Percentiles rank a stretch among this genome's conserved stretches.
Evolutionary conservation across 2,113 vertebrate species (phyloP).

Genomic region (Spea multiplicata): DNA sequence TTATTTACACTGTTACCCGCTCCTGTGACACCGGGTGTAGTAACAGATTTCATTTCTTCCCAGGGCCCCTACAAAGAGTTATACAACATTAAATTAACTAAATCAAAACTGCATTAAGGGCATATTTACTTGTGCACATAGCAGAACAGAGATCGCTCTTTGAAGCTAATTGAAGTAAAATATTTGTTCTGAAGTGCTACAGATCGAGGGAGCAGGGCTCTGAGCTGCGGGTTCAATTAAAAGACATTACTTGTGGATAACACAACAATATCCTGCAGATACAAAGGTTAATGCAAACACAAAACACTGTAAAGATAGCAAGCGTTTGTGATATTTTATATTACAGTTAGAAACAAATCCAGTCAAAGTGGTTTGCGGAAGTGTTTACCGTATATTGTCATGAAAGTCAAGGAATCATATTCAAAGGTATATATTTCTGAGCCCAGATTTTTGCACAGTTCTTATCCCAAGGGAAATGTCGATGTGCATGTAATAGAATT

Average conservation of each 20-base stretch:
- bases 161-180: conserved; percentile 50
- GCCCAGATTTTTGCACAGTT: too few relatives aligned
- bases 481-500: too few relatives aligned
- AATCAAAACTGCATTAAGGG: conserved; percentile 49
- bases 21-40: conserved; percentile 14
- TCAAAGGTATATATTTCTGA: too few relatives aligned
- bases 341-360: not conserved
- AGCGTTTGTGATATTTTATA: not conserved
- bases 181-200: conserved; percentile 45
- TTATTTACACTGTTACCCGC: conserved; percentile 29
- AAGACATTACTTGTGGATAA: conserved; percentile 33
- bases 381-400: too few relatives aligned
- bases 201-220: conserved; percentile 49
- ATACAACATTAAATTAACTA: conserved; percentile 44
- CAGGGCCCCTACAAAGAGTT: conserved; percentile 36
- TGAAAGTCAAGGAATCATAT: too few relatives aligned
- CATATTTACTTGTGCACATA: conserved; percentile 47
- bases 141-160: conserved; percentile 49
- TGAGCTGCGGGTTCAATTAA: conserved; percentile 34
- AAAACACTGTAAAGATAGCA: not conserved
- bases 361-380: not conserved
- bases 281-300: conserved; percentile 28
- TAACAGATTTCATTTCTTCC: conserved; percentile 35
- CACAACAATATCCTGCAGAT: conserved; percentile 24
- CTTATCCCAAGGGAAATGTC: too few relatives aligned